Evolutionary conservation across 2,797 vertebrate genomes (phyloP), one percentile per base, ranked within the genome.

Genomic region (Spheniscus humboldti): DNA sequence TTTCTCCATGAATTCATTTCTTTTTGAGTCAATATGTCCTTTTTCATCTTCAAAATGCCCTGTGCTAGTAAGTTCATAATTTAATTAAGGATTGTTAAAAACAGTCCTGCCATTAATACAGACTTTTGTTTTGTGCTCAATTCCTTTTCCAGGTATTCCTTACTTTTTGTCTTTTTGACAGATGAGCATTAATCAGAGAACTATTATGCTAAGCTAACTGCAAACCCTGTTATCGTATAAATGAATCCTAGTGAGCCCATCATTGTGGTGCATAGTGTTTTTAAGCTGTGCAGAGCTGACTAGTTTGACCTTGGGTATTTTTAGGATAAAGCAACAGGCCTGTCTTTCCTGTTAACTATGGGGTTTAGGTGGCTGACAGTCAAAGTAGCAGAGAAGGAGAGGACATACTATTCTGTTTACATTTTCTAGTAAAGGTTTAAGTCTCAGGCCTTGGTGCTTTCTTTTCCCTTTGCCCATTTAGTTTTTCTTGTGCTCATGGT

Each of bases 151-250:
- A n/a, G 2, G 1, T 41, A 31, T 67, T 81, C 18, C 13, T 69
- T 33, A 30, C 3, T 16, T 68, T 64, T 35, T 43, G 2, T 56
- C 10, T 68, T 85, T 63, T 85, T 82, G 27, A 45, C 39, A 77
- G 55, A 18, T 43, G 2, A 63, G 4, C 23, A 48, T 43, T 67
- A 18, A 67, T 82, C 16, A 37, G 39, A 67, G 28, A 71, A n/a
- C 2, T 23, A 37, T n/a, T 63, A 37, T 31, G 67, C 16, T 59
- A 43, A 52, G 18, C 9, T 45, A 55, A 55, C 11, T 62, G 6
- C 13, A 80, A 86, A 47, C 0, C 1, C 4, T 68, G 30, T 30
- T 43, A 19, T n/a, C 2, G 0, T 33, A 2, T 4, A 30, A 68
- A 8, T 47, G 48, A 76, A 47, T 75, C 10, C 10, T 39, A 25